Conservation (phyloP, 2,113 vertebrate genomes). For the Dendrocopos noguchii region DNA sequence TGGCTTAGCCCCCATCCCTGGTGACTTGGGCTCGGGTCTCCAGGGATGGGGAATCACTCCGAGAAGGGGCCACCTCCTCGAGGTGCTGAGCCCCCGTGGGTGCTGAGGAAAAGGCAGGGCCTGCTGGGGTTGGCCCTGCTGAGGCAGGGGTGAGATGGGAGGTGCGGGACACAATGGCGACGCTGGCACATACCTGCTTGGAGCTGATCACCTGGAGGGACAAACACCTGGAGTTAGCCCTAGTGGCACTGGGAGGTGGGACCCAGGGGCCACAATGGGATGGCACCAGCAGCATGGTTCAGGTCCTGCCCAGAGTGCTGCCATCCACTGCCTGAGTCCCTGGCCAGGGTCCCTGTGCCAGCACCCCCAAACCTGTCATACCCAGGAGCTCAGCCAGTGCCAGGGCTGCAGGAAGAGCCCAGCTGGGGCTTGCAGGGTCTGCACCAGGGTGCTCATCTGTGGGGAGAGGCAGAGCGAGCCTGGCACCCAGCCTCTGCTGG, state of each 20-base stretch:
- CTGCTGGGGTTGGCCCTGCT: background rate
- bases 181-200: background rate
- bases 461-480: background rate
- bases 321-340: background rate
- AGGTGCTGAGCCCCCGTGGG: background rate
- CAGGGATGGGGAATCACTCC: background rate
- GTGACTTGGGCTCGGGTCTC: background rate
- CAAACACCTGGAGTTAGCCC: background rate
- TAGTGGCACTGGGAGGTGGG: rapidly evolving
- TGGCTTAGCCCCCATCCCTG: background rate
- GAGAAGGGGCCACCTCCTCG: background rate
- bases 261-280: background rate
- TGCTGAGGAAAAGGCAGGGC: background rate
- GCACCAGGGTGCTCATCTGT: conserved; percentile 24
- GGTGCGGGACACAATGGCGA: rapidly evolving
- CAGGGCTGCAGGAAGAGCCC: background rate
- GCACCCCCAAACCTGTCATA: background rate
- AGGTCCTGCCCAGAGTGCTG: background rate
- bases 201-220: conserved; percentile 33
- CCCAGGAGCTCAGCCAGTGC: conserved; percentile 41
- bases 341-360: background rate
- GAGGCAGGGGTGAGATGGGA: rapidly evolving
- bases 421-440: background rate
- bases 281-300: background rate
- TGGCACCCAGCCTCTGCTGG: rapidly evolving